These are phyloP conservation scores for Morus bassanus DNA, from an alignment of 2,797 vertebrate species.

Conservation along the genomic window DNA sequence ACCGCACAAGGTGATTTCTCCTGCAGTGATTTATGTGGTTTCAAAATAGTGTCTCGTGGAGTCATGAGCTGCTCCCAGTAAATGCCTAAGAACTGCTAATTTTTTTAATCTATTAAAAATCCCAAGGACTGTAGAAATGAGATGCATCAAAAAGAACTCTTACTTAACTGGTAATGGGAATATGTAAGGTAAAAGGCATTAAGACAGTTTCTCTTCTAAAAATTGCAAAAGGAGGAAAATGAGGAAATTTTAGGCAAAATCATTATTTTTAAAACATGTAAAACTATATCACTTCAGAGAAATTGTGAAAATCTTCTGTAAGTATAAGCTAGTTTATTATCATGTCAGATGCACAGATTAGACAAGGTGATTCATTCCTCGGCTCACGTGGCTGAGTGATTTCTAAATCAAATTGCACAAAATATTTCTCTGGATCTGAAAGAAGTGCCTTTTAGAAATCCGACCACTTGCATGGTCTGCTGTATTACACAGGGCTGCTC, in stretches of 20 bases:
- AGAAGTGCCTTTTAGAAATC: not conserved
- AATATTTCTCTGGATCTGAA: not conserved
- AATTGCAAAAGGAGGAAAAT: not conserved
- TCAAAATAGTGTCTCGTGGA: not conserved
- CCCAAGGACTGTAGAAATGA: not conserved
- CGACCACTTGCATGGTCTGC: not conserved
- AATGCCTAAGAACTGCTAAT: not conserved
- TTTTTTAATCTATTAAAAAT: not conserved
- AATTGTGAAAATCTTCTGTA: not conserved
- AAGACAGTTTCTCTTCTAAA: not conserved
- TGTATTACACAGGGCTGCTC: not conserved
- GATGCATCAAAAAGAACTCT: not conserved
- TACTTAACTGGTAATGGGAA: not conserved
- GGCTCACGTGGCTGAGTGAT: not conserved
- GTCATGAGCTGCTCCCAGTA: not conserved
- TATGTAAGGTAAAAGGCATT: not conserved
- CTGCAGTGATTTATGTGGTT: not conserved
- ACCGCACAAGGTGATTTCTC: conserved; percentile 63
- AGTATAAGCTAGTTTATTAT: not conserved
- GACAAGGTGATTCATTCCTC: not conserved
- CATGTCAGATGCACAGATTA: not conserved
- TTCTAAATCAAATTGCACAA: not conserved
- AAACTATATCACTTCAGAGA: not conserved
- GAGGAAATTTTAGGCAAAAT: not conserved
- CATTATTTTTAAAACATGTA: not conserved